phyloP scores from a whole-genome alignment of 2,797 vertebrate species.

The Lophura swinhoii region DNA sequence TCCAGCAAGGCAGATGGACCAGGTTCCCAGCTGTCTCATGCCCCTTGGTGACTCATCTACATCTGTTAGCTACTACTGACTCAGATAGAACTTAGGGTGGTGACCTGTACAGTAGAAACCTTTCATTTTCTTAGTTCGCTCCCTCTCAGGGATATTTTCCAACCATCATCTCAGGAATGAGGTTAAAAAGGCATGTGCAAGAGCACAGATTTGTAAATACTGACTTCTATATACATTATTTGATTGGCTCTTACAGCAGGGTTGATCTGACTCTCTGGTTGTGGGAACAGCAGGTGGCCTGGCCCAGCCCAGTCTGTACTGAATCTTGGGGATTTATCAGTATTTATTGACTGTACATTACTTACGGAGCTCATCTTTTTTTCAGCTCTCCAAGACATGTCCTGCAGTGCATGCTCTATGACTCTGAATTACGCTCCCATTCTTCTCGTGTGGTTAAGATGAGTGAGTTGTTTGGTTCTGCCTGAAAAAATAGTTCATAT shows the following conservation, averaged over 20 bases:
- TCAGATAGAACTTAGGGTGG: background rate
- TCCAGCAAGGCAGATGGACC: background rate
- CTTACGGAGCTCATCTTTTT: background rate
- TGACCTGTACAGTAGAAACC: background rate
- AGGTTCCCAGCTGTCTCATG: background rate
- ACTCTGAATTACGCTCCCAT: background rate
- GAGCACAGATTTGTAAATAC: background rate
- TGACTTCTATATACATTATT: background rate
- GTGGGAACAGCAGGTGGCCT: background rate
- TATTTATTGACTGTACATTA: background rate
- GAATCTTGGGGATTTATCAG: background rate
- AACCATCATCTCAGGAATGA: background rate
- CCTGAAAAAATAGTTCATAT: background rate
- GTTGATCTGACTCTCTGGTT: background rate
- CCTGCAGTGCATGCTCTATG: rapidly evolving
- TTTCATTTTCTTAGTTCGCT: background rate
- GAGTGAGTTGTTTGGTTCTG: background rate
- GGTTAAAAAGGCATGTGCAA: background rate
- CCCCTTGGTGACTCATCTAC: background rate
- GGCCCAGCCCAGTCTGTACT: background rate
- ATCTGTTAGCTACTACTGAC: background rate
- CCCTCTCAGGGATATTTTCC: background rate
- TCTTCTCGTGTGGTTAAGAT: background rate
- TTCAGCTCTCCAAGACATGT: background rate
- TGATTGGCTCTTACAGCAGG: background rate